phyloP scores from a whole-genome alignment of 2,797 vertebrate species.

The Rhabdophis nuchalis region DNA sequence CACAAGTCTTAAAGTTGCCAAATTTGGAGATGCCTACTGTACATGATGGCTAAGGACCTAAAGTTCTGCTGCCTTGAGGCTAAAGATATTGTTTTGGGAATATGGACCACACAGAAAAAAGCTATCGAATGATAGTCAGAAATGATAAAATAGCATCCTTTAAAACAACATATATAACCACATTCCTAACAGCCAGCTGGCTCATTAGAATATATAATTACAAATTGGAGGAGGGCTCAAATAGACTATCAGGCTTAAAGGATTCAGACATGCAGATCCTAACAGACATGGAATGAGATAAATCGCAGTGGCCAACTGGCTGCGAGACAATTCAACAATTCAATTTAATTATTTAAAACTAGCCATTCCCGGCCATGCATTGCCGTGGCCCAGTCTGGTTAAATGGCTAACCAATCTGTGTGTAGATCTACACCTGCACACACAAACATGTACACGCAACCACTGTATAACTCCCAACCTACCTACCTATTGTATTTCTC shows the following conservation, averaged over 20 bases:
- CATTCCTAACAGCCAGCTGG: neutral
- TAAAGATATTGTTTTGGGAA: neutral
- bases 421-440: too few relatives aligned
- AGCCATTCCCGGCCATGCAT: too few relatives aligned
- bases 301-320: fast-evolving
- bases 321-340: too few relatives aligned
- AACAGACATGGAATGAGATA: neutral
- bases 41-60: neutral
- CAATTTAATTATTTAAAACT: too few relatives aligned
- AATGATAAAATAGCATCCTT: neutral
- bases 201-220: neutral
- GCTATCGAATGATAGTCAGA: neutral
- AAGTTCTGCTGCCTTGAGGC: neutral
- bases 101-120: neutral
- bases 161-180: neutral
- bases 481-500: too few relatives aligned
- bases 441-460: too few relatives aligned
- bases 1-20: neutral
- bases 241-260: neutral
- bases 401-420: too few relatives aligned
- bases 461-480: too few relatives aligned
- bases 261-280: neutral
- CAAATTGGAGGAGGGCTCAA: neutral
- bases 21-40: neutral
- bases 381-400: too few relatives aligned